Base-by-base conservation (phyloP, 2,113 vertebrate species). In the Climacteris rufus region DNA sequence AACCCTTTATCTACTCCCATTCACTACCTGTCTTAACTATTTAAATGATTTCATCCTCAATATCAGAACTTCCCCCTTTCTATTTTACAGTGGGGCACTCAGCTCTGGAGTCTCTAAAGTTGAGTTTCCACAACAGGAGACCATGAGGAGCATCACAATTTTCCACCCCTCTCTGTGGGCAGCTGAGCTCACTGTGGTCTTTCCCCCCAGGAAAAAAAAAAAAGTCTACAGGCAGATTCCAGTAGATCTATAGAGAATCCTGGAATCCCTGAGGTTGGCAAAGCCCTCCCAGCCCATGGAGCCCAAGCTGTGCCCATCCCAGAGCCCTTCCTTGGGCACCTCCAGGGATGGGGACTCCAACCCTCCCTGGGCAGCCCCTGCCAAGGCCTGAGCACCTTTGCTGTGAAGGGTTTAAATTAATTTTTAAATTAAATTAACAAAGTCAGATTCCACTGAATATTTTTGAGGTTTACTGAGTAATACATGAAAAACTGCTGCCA, bases 221-320 rank as follows among this genome's bases (percentile, higher is more conserved):
- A 57, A 88, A 31, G 6, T 15, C 72, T 50, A 15, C 20, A 50
- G 63, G 22, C 12, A n/a, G 57, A 20, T 81, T 89, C 33, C 3
- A 14, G 11, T 3, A 59, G 52, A 17, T 45, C n/a, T 45, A 0
- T 24, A 45, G 2, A 13, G 39, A 77, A 54, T 4, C 11, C 17
- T 11, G 45, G 75, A 72, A 42, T 50, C 25, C 3, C 0, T 49
- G 31, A 35, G 13, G 42, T 2, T 49, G 75, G 66, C 7, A 56
- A 40, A 39, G 8, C 2, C 5, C n/a, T 47, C 30, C 25, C 16
- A 63, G 39, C 0, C 4, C 47, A 53, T 19, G 1, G 0, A n/a
- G 19, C 12, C 63, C 54, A 3, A 12, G 0, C 45, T 52, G 63
- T 44, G 37, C 33, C 47, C 72, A 69, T 27, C 54, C 10, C 64